Base-by-base conservation (phyloP, 2,888 invertebrate genomes). In the Napeogenes inachia region DNA sequence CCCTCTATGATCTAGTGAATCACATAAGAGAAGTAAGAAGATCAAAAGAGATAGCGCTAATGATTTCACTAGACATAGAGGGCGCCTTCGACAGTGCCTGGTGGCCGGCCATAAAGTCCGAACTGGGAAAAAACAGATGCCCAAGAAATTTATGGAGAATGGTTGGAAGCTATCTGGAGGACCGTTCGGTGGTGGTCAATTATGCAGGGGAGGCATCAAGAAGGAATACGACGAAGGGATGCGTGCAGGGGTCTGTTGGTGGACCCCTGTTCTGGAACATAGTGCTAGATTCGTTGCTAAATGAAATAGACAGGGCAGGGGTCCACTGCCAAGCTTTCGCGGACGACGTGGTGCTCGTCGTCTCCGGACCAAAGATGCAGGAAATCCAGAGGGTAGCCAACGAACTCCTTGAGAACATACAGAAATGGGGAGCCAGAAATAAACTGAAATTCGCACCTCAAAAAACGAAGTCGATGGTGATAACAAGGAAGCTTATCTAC, bases 201-300 rank as follows among this genome's bases (percentile, higher is more conserved):
- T 61, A 59, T 32, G 59, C 35, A 66, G 64, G 30, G 10, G n/a
- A 4, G 10, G 8, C 4, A 53, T 8, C 4, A 4, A 13, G 8
- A 4, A 53, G 30, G 57, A 6, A 12, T 3, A 57, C 63, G 50
- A 60, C 56, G n/a, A 56, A 46, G 13, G 68, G 68, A 6, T 70
- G 70, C 50, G 45, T 67, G 0, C 68, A 69, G 58, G 69, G 69
- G 0, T 67, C 65, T 0, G 56, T 57, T 0, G 62, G 64, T 13
- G 68, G 68, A 4, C 68, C 69, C 3, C 6, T 45, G 0, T 13
- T 69, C 4, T 67, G 69, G 69, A 69, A 69, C 33, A 12, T 69
- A 1, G 59, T 69, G 4, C 30, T 68, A 0, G 67, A 70, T 45
- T 61, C 64, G 2, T 56, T 70, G 2, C 55, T 70, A 4, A 57